Percentiles rank a stretch among this genome's conserved stretches.
These are phyloP conservation scores for Poecilia gillii DNA, from an alignment of 2,797 vertebrate species.

Conservation along the genomic window DNA sequence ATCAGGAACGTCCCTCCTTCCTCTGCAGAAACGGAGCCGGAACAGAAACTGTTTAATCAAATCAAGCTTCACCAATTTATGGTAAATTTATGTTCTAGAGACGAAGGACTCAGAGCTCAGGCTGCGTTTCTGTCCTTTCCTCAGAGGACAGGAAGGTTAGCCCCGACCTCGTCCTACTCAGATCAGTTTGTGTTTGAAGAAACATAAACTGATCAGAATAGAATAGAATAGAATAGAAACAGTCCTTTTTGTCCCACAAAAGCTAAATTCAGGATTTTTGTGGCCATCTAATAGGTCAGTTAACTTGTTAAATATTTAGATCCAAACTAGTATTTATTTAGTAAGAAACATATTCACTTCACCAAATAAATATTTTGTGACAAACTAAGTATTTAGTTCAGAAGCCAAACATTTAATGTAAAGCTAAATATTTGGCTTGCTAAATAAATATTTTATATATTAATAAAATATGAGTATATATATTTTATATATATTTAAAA, in stretches of 20 bases:
- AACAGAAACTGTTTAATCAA: conserved; percentile 63
- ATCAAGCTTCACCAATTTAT: conserved; percentile 74
- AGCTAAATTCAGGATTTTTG: too few relatives aligned
- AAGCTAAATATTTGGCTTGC: neutral
- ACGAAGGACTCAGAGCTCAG: conserved; percentile 38
- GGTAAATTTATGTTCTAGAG: conserved; percentile 69
- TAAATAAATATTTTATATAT: neutral
- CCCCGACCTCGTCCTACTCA: neutral
- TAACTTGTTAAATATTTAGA: too few relatives aligned
- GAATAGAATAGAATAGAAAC: too few relatives aligned
- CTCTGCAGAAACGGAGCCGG: conserved; percentile 31
- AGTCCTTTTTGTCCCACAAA: too few relatives aligned
- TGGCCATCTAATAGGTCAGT: too few relatives aligned
- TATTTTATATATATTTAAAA: too few relatives aligned
- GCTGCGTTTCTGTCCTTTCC: neutral
- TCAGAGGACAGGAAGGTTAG: neutral
- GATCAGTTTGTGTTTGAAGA: neutral
- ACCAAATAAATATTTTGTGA: neutral
- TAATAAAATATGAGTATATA: too few relatives aligned
- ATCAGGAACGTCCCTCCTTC: conserved; percentile 34
- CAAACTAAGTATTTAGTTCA: too few relatives aligned
- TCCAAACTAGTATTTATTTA: too few relatives aligned
- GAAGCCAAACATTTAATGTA: neutral
- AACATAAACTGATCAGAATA: too few relatives aligned
- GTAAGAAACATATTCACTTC: neutral